Percentiles rank a stretch among this genome's conserved stretches.
Conservation (phyloP, 2,888 invertebrate species). For the Acronicta alni region DNA sequence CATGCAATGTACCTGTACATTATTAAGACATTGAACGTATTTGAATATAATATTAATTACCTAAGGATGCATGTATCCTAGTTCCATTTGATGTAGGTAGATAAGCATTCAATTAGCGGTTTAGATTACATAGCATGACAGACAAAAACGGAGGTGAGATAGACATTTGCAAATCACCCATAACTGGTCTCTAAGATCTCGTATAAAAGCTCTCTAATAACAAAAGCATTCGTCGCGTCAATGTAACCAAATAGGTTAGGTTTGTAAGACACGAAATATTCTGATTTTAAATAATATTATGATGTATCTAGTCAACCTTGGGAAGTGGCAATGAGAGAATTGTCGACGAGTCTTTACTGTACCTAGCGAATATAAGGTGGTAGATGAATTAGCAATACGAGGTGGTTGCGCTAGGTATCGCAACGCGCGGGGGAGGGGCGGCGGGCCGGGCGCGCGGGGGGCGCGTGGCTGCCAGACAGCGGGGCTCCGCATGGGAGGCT, state of each 20-base stretch:
- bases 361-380: conserved; percentile 69
- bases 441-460: conserved; percentile 62
- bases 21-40: background rate
- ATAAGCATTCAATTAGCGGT: conserved; percentile 24
- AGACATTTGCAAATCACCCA: conserved; percentile 35
- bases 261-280: conserved; percentile 46
- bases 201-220: conserved; percentile 44
- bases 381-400: conserved; percentile 78
- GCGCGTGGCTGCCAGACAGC: conserved; percentile 86
- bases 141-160: conserved; percentile 29
- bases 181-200: conserved; percentile 30
- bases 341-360: conserved; percentile 65
- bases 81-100: conserved; percentile 18
- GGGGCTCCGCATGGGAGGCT: conserved; percentile 89
- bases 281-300: conserved; percentile 59
- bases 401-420: conserved; percentile 81
- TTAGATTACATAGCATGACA: conserved; percentile 31
- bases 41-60: background rate
- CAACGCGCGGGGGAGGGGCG: conserved; percentile 53
- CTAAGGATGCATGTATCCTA: conserved; percentile 25
- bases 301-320: conserved; percentile 67
- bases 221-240: conserved; percentile 31
- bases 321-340: conserved; percentile 69
- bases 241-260: conserved; percentile 46
- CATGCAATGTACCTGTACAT: background rate